Base-by-base conservation (phyloP, 2,888 invertebrate genomes). In the Thecophora atra region DNA sequence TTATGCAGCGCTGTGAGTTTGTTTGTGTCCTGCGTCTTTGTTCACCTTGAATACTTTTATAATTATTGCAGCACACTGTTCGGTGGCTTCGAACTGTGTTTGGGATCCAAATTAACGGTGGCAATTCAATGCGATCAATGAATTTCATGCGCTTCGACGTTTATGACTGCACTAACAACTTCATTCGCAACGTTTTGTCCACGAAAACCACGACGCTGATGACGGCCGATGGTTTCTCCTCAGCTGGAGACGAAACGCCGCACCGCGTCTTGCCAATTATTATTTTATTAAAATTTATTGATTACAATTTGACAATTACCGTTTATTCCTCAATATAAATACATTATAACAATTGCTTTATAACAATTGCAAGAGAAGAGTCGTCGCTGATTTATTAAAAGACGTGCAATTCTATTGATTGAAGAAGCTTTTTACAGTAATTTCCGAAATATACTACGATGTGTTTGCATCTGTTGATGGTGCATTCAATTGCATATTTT, bases 11-110 rank as follows among this genome's bases (percentile, higher is more conserved):
- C 19, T 37, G n/a, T n/a, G n/a, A n/a, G 51, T 73, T 65, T 73
- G 73, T 73, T 37, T 70, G 73, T 70, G 73, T 70, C 58, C 51
- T 65, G 6, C 7, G 30, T 26, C 73, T 60, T 73, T 73, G 73
- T 73, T 5, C n/a, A n/a, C 8, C 24, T 60, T 73, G 60, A 73
- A 73, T 65, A 52, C 66, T 54, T 56, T 62, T 72, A n/a, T 66
- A 65, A 73, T 70, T 73, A 60, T 73, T 60, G 21, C 62, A 52
- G 63, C 52, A 52, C 70, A 70, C 70, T 63, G 70, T 70, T 70
- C 63, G 28, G 51, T 30, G 17, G 15, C 54, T 24, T 47, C 28
- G 28, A 28, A 58, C 15, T 28, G 11, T 54, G 13, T 8, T 11
- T 11, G 21, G 26, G 26, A 58, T 21, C 58, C 58, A 17, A 15